Percentiles rank a stretch among this genome's conserved stretches.
Conservation (phyloP, 2,113 vertebrate species). For the Aramus guarauna region DNA sequence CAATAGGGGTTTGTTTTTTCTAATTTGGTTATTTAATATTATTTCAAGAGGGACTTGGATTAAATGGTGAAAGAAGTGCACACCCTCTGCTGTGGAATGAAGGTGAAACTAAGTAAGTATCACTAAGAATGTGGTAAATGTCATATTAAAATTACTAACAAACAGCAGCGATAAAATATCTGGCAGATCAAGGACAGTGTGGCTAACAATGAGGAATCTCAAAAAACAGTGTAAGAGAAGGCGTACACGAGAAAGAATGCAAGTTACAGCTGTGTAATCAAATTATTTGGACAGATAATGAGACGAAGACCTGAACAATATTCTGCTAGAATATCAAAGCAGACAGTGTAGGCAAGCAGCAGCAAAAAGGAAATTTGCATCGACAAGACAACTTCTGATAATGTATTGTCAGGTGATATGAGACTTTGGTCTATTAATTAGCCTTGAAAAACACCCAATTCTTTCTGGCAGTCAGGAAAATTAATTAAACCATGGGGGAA, state of each 20-base stretch:
- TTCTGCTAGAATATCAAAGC: background rate
- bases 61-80: background rate
- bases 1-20: background rate
- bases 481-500: background rate
- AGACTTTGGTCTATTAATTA: background rate
- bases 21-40: background rate
- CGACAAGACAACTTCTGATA: background rate
- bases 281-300: background rate
- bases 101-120: background rate
- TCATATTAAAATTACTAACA: background rate
- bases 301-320: background rate
- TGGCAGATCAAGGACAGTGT: background rate
- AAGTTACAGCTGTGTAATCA: background rate
- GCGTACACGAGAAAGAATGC: background rate
- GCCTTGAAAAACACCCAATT: background rate
- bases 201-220: background rate
- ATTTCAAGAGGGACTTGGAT: background rate
- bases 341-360: background rate
- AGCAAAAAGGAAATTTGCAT: slow-evolving; percentile 19
- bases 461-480: background rate
- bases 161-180: background rate
- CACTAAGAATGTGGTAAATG: background rate
- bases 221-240: background rate
- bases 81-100: background rate
- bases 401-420: background rate